These are phyloP conservation scores for Rhinoptilus africanus DNA, from an alignment of 2,113 vertebrate genomes.

Conservation along the genomic window DNA sequence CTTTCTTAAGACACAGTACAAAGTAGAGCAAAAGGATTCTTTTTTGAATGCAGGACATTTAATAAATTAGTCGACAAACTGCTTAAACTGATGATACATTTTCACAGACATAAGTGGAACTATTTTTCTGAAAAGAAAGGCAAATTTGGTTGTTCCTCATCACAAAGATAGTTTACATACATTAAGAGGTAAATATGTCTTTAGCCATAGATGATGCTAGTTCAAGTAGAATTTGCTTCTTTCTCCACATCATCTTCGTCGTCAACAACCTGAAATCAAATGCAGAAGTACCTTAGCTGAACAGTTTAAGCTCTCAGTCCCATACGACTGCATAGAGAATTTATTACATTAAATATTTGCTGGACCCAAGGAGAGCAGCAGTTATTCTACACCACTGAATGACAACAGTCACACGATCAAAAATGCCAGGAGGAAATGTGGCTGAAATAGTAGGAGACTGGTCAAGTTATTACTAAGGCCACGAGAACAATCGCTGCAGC, in stretches of 20 bases:
- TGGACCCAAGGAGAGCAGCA: neutral
- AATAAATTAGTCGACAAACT: neutral
- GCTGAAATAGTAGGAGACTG: neutral
- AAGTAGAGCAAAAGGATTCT: neutral
- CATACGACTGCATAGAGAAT: neutral
- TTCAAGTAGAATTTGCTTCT: conserved; percentile 74
- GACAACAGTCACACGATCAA: neutral
- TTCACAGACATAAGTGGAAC: neutral
- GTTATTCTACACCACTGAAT: neutral
- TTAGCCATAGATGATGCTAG: neutral
- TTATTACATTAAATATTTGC: neutral
- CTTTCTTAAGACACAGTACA: neutral
- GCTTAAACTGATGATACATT: neutral
- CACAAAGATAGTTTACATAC: neutral
- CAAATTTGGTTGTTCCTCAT: conserved; percentile 12
- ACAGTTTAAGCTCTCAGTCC: neutral
- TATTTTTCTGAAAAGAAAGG: conserved; percentile 1
- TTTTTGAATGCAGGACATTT: neutral
- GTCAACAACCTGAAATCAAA: conserved; percentile 75
- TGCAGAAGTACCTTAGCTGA: neutral
- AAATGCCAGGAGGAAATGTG: neutral
- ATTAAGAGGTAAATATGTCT: neutral
- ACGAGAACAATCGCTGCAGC: neutral
- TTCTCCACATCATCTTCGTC: conserved; percentile 72
- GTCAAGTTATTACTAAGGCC: neutral